Evolutionary conservation across 2,888 invertebrate genomes (phyloP).

Genomic region (Lydus trimaculatus): DNA sequence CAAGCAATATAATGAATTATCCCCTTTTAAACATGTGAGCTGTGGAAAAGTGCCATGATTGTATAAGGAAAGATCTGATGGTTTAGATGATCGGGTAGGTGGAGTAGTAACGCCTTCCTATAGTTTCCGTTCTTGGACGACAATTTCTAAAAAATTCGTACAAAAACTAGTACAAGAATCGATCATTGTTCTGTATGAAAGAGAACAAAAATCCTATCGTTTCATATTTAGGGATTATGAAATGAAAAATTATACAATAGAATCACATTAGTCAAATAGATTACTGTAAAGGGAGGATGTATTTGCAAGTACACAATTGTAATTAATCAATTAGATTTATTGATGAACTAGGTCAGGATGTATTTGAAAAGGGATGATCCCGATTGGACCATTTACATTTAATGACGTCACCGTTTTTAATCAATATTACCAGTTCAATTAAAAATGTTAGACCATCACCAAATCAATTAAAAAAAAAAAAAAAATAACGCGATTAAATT

Average conservation of each 20-base stretch:
- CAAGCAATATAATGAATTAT: not conserved
- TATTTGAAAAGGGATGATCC: conserved; percentile 38
- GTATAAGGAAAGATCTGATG: not conserved
- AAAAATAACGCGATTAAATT: not conserved
- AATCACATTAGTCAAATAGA: conserved; percentile 23
- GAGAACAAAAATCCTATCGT: too few species aligned
- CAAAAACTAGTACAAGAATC: not conserved
- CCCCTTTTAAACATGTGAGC: not conserved
- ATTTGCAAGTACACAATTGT: conserved; percentile 32
- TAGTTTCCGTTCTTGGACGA: not conserved
- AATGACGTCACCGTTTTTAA: conserved; percentile 12
- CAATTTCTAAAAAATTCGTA: not conserved
- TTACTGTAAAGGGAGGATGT: conserved; percentile 7
- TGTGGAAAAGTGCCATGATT: not conserved
- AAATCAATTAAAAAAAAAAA: not conserved
- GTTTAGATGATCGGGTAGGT: not conserved
- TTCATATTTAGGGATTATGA: not conserved
- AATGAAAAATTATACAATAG: conserved; percentile 17
- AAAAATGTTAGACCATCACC: not conserved
- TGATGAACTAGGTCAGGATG: conserved; percentile 33
- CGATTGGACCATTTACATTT: conserved; percentile 34
- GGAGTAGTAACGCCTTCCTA: not conserved
- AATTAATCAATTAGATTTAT: conserved; percentile 41
- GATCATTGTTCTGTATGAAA: not conserved
- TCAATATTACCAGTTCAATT: conserved; percentile 19